Evolutionary conservation across 2,888 invertebrate genomes (phyloP), one percentile per base, ranked within the genome.

Genomic region (Esperia sulphurella): DNA sequence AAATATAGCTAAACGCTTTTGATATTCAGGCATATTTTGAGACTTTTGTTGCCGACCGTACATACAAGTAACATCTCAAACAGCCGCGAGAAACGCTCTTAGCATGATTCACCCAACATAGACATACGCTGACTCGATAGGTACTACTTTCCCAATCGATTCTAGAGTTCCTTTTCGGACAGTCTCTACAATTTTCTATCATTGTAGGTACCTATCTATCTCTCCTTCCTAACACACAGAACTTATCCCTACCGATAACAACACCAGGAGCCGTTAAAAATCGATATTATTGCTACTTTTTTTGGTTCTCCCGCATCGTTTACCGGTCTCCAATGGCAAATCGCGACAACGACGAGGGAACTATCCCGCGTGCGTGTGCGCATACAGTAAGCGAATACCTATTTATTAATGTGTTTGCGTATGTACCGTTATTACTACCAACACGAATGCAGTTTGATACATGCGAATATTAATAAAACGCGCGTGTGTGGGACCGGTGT

Each of bases 371-470:
- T 75, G 83, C 81, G 81, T 79, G 63, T 65, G 77, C 81, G 79
- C 81, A 76, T 57, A 60, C 53, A 46, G 53, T 45, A 51, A 54
- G 59, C 60, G 55, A 57, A 57, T 63, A 68, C 66, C 68, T 70
- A 72, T 71, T 70, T 74, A 63, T 59, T 65, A 67, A 71, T 70
- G 67, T 73, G 61, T 69, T 70, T 67, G 72, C 68, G 59, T 71
- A 71, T 69, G 60, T 75, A 74, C 81, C 79, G 83, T 83, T 84
- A 83, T 71, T 68, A 63, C 67, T 67, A 74, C 71, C 63, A 73
- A 75, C 74, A 78, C 75, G 70, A 63, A 64, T 67, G 70, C 68
- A 74, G 52, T 65, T 65, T 65, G 65, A 61, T 63, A 63, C 55
- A 66, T 59, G 58, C 60, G 51, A 65, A 71, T 65, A 68, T 68